phyloP scores from a whole-genome alignment of 64 coral and sea anemone genomes.

The Montipora sp. region DNA sequence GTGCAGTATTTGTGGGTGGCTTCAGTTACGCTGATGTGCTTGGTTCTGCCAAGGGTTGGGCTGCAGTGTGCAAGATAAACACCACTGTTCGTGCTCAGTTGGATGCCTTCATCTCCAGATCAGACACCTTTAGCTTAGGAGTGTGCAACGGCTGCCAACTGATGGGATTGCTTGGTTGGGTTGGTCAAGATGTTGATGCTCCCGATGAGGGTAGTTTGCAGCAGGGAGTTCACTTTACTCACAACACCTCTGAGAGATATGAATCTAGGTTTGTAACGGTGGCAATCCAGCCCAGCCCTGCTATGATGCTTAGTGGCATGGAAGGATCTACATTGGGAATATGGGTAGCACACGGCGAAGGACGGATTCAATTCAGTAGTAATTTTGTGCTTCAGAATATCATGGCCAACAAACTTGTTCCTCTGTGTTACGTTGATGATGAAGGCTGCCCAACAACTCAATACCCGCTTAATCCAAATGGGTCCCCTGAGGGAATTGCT shows the following conservation, averaged over 20 bases:
- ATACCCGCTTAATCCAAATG: constrained; percentile 96
- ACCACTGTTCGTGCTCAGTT: constrained; percentile 65
- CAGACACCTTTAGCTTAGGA: constrained; percentile 91
- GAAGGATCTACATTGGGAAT: constrained; percentile 91
- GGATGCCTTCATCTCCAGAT: constrained; percentile 78
- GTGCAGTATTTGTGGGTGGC: constrained; percentile 93
- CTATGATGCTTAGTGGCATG: constrained; percentile 94
- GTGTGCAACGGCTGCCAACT: constrained; percentile 97
- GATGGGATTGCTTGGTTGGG: constrained; percentile 94
- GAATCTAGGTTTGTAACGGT: constrained; percentile 97
- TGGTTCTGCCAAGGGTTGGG: constrained; percentile 97
- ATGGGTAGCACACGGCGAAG: constrained; percentile 98
- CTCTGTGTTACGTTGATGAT: constrained; percentile 88
- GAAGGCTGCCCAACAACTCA: constrained; percentile 77
- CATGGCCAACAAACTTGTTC: constrained; percentile 78
- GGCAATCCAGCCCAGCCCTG: constrained; percentile 77
- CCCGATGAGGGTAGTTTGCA: not conserved
- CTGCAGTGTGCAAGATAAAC: constrained; percentile 93
- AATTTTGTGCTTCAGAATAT: constrained; percentile 70
- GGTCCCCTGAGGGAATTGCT: constrained; percentile 91
- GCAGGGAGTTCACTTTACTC: constrained; percentile 97
- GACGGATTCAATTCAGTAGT: constrained; percentile 63
- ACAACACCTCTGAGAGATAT: constrained; percentile 90
- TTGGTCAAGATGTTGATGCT: constrained; percentile 47
- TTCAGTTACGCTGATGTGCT: constrained; percentile 98